These are phyloP conservation scores for Monomorium pharaonis DNA, from an alignment of 1,140 invertebrate species.

Conservation along the genomic window DNA sequence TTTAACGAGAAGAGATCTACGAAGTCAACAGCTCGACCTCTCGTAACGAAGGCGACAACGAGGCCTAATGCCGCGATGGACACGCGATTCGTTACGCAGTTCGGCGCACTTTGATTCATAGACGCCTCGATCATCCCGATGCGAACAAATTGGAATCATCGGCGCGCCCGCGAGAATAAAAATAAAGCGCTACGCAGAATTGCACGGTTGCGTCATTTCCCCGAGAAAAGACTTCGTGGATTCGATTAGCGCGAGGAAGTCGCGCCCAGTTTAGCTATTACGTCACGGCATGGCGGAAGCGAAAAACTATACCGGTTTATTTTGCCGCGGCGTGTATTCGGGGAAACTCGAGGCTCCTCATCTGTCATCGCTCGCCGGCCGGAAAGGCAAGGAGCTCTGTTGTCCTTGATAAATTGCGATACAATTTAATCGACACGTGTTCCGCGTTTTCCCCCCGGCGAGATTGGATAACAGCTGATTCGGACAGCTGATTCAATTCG, in stretches of 20 bases:
- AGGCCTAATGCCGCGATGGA: neutral
- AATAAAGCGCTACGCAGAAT: neutral
- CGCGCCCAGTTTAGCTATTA: no score
- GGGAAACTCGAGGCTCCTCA: neutral
- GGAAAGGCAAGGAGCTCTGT: neutral
- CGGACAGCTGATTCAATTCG: neutral
- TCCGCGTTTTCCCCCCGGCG: neutral
- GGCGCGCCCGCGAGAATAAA: neutral
- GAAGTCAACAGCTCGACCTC: neutral
- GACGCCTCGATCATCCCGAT: neutral
- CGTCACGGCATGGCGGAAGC: neutral
- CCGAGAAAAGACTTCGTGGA: neutral
- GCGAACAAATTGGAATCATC: neutral
- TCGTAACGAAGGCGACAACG: constrained; percentile 29
- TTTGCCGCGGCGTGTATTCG: neutral
- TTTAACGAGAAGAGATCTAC: constrained; percentile 2
- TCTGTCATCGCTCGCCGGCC: neutral
- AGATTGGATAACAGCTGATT: neutral
- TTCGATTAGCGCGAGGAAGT: no score
- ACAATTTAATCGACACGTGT: neutral
- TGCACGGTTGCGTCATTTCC: neutral
- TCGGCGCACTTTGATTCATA: no score
- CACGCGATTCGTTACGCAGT: neutral
- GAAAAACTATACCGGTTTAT: neutral
- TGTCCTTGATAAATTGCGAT: neutral